These are phyloP conservation scores for Agrypnia vestita DNA, from an alignment of 1,140 invertebrate genomes.

Conservation along the genomic window DNA sequence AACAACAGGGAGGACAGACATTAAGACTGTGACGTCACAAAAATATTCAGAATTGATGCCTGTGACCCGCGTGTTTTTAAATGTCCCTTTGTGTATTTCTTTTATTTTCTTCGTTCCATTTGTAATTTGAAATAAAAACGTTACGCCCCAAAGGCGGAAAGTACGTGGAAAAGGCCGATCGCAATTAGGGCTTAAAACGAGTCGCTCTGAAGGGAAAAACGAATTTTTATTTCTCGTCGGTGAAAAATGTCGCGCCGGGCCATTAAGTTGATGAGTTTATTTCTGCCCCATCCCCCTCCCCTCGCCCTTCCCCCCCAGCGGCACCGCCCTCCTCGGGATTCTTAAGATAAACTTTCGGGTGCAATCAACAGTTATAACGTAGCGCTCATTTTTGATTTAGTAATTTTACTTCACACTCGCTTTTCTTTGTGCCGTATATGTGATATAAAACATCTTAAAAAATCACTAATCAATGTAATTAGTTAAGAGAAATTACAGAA, in stretches of 20 bases:
- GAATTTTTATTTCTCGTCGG: slow-evolving; percentile 58
- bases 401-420: not conserved
- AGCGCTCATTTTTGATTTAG: not conserved
- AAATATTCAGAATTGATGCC: slow-evolving; percentile 14
- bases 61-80: no score
- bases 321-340: not conserved
- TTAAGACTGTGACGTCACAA: not conserved
- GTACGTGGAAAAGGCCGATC: slow-evolving; percentile 49
- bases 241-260: slow-evolving; percentile 57
- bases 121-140: slow-evolving; percentile 35
- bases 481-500: no score
- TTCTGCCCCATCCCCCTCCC: slow-evolving; percentile 41
- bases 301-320: not conserved
- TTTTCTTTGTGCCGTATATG: no score
- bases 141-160: slow-evolving; percentile 3
- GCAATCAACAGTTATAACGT: not conserved
- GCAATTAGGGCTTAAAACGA: slow-evolving; percentile 54
- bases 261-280: slow-evolving; percentile 61
- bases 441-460: no score
- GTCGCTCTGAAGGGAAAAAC: slow-evolving; percentile 45
- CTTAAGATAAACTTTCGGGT: not conserved
- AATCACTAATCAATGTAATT: no score
- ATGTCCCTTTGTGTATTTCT: slow-evolving; percentile 8
- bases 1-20: not conserved
- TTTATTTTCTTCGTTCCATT: slow-evolving; percentile 28